Evolutionary conservation across 1,140 invertebrate genomes (phyloP), one percentile per base, ranked within the genome.

Genomic region (Atta texana): DNA sequence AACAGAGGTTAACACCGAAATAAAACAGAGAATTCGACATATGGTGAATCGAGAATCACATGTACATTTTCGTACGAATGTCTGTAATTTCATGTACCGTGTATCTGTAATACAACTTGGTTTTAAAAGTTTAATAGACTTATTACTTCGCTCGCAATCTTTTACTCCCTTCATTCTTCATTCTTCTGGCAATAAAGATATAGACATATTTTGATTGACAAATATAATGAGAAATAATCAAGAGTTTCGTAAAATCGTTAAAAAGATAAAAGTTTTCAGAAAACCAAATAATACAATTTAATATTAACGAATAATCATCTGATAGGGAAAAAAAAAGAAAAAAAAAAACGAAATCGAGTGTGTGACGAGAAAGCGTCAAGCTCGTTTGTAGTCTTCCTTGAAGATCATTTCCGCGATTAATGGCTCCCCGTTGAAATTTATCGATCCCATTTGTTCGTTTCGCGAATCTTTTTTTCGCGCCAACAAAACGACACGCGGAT

Each of bases 401-500:
- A 49, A 61, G 57, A 16, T 61, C 14, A 14, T 75, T 44, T 84
- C 16, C 69, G 55, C 80, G 68, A 59, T 21, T 69, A 51, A 84
- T 74, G 24, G 14, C 68, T 71, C 18, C 24, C 55, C 18, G 69
- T 51, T 61, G 69, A 74, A 74, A 74, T 84, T 84, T 84, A 84
- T 84, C 55, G n/a, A 84, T 74, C 21, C 55, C 68, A 74, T 61
- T 84, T 49, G 68, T 74, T 34, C 18, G 34, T 59, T 53, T 18
- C 12, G 68, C 39, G 18, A 80, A 14, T n/a, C 14, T 49, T 81
- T 81, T 53, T 80, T 34, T 53, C 55, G 3, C n/a, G 24, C 24
- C 55, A 61, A n/a, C 39, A 55, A 34, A 84, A 74, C 69, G 69
- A 51, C 69, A 84, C 69, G 80, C 63, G 77, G 77, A 75, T 63